Conservation (phyloP, 2,113 vertebrate genomes). For the Megaceryle maxima region DNA sequence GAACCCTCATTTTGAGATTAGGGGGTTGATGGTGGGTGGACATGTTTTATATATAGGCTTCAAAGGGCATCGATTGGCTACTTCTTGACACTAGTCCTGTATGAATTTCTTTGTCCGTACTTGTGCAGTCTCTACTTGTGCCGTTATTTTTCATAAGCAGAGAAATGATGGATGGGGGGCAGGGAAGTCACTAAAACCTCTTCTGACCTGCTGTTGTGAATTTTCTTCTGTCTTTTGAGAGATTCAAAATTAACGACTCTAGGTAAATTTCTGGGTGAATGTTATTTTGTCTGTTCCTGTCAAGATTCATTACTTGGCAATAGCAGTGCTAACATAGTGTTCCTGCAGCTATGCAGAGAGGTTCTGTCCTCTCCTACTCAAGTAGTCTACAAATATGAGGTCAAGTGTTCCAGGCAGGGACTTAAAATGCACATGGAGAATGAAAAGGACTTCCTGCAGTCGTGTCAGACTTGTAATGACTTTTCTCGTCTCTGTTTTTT, state of each 20-base stretch:
- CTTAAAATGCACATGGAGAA: not conserved
- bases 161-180: not conserved
- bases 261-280: not conserved
- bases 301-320: not conserved
- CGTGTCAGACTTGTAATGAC: not conserved
- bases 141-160: not conserved
- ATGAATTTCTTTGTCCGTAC: not conserved
- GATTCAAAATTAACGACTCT: not conserved
- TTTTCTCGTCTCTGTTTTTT: not conserved
- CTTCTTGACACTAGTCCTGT: not conserved
- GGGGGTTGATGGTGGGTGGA: not conserved
- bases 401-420: rapidly evolving
- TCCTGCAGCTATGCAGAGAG: not conserved
- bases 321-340: not conserved
- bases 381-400: not conserved
- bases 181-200: not conserved
- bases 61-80: not conserved
- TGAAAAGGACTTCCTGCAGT: not conserved
- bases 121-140: not conserved
- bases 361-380: not conserved
- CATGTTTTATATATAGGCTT: not conserved
- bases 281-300: not conserved
- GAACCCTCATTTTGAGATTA: not conserved
- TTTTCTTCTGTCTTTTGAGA: not conserved
- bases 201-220: not conserved